These are phyloP conservation scores for Cantharis rufa DNA, from an alignment of 2,888 invertebrate species.

Conservation along the genomic window DNA sequence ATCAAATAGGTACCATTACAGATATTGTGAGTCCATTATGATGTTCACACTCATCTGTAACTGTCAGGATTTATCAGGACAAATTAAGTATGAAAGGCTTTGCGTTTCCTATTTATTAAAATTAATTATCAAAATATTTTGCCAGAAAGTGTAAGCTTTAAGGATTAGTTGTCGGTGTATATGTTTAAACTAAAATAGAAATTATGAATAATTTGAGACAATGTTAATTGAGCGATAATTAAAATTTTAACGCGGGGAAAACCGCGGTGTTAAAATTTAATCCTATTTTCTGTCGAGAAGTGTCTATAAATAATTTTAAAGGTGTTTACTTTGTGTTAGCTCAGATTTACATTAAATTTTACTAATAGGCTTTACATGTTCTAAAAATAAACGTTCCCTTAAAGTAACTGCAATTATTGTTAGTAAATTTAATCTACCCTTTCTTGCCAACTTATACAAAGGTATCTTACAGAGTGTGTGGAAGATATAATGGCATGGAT, in stretches of 20 bases:
- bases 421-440: conserved; percentile 16
- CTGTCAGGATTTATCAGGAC: not conserved
- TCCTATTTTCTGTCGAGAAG: not conserved
- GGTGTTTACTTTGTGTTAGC: not conserved
- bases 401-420: conserved; percentile 11
- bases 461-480: conserved; percentile 20
- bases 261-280: not conserved
- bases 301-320: not conserved
- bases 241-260: not conserved
- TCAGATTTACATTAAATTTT: not conserved
- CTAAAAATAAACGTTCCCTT: not conserved
- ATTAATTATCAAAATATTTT: not conserved
- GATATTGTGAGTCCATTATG: not conserved
- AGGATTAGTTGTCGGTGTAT: not conserved
- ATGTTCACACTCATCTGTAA: not conserved
- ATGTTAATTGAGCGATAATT: not conserved
- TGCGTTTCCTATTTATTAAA: not conserved
- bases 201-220: not conserved
- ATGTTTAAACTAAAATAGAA: not conserved
- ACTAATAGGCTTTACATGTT: not conserved
- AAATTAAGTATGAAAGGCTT: not conserved
- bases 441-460: conserved; percentile 10
- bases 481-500: conserved; percentile 40
- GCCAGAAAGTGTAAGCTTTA: not conserved
- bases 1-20: not conserved